Base-by-base conservation (phyloP, 2,888 invertebrate genomes). In the Phragmatobia fuliginosa region DNA sequence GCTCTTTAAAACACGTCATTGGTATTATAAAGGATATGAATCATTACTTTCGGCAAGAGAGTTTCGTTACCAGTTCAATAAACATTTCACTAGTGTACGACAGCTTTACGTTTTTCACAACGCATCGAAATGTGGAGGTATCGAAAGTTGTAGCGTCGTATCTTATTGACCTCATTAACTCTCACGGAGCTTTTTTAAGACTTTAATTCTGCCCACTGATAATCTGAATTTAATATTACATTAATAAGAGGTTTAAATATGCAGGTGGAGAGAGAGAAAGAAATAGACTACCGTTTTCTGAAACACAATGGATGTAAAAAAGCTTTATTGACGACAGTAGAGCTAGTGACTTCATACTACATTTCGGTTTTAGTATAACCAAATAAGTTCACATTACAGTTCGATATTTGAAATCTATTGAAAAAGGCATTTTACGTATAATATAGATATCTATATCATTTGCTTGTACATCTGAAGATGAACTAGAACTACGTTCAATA, bases 11-110 rank as follows among this genome's bases (percentile, higher is more conserved):
- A 62, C 72, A 64, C 71, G 70, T 71, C 66, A 78, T 79, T 82
- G 78, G 79, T 75, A 75, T 76, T 73, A 83, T 85, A 83, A 82
- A 73, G 80, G 77, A 83, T 78, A 85, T 85, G 82, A 85, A 72
- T 80, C 67, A 85, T 81, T 67, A 78, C 65, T 83, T 79, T 87
- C 87, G 87, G 87, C 87, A 80, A 77, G 77, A 66, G 68, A 69
- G 71, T 59, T 78, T 80, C 80, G 78, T 84, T 83, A 82, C 72
- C 77, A 71, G 72, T 76, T 74, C 72, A 74, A 71, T 71, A 76
- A 56, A 68, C 70, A 77, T 78, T 79, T 77, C 63, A 72, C 65
- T 71, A 69, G 67, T 56, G 60, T 36, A 59, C 67, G 82, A 76
- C 74, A 78, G 75, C 73, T 81, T 76, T 69, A 76, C 36, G 70